A percentile compares a stretch with the other conserved stretches of the same genome.
Evolutionary conservation across 2,113 vertebrate genomes (phyloP).

Genomic region (Climacteris rufus): DNA sequence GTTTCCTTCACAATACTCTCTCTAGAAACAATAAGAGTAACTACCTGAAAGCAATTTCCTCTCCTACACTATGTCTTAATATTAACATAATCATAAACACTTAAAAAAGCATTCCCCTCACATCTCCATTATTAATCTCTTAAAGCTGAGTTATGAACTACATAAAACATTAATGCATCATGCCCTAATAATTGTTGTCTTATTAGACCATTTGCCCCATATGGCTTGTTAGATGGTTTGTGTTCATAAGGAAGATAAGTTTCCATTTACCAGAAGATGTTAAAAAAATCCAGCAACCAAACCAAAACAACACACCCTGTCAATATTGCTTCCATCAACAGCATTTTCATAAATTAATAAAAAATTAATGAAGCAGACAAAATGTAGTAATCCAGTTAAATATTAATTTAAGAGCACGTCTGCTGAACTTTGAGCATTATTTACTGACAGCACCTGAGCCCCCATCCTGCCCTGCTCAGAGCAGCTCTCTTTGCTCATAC

Average conservation of each 20-base stretch:
- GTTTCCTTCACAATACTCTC: background rate
- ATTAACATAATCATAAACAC: conserved; percentile 46
- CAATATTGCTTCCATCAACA: conserved; percentile 69
- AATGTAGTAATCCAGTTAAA: conserved; percentile 74
- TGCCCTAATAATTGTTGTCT: background rate
- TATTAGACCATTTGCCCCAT: conserved; percentile 23
- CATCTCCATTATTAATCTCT: conserved; percentile 9
- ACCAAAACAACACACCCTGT: conserved; percentile 29
- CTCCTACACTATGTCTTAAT: background rate
- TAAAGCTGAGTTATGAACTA: conserved; percentile 1
- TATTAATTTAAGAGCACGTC: conserved; percentile 71
- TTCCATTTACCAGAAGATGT: conserved; percentile 72
- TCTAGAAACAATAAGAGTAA: background rate
- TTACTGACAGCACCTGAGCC: background rate
- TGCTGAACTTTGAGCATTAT: conserved; percentile 61
- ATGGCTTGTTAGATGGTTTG: background rate
- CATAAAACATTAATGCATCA: conserved; percentile 21
- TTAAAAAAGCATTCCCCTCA: conserved; percentile 8
- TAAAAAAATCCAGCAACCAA: background rate
- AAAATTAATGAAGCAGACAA: conserved; percentile 76
- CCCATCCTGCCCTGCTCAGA: background rate
- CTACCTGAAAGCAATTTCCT: background rate
- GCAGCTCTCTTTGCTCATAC: background rate
- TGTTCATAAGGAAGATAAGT: background rate
- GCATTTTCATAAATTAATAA: conserved; percentile 69